Evolutionary conservation across 2,113 vertebrate genomes (phyloP), one percentile per base, ranked within the genome.

Genomic region (Vimba vimba): DNA sequence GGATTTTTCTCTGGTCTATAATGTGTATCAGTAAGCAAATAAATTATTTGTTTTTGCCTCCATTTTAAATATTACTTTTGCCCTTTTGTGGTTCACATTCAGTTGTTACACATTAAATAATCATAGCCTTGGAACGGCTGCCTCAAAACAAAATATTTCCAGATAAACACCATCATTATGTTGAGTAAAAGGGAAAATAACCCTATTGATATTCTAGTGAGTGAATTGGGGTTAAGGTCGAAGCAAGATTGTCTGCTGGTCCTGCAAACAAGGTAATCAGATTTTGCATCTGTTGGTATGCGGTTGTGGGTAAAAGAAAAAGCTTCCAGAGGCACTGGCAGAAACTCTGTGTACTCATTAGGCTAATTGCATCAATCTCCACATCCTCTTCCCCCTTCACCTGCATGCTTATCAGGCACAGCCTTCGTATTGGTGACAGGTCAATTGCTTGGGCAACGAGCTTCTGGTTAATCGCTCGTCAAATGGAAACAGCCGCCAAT

Each of bases 281-380:
- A 73, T 83, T 85, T 60, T 73, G 75, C 87, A 89, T 85, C 88
- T 90, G 85, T 77, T 79, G 21, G 59, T 82, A 77, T 85, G 75
- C 33, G 19, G 36, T 73, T 47, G 47, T 68, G 69, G 19, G 69
- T 79, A 87, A 71, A 81, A 21, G 55, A 78, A 87, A 83, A 68
- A 25, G 64, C 39, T 82, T 85, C 85, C 55, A 79, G 25, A 86
- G 57, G 50, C 62, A 60, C 27, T 21, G 83, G 84, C 62, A 81
- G 86, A 84, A 88, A 71, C 55, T 47, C 74, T 68, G 78, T 90
- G 73, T 80, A 84, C 83, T 90, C 83, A 88, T 91, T 90, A 87
- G 84, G 59, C 69, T 87, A 91, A 90, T 79, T 89, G 83, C 87
- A 71, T 73, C 87, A 90, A 86, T 91, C 87, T 91, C 85, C 74